Evolutionary conservation across 2,797 vertebrate genomes (phyloP).

Genomic region (Hipposideros larvatus): DNA sequence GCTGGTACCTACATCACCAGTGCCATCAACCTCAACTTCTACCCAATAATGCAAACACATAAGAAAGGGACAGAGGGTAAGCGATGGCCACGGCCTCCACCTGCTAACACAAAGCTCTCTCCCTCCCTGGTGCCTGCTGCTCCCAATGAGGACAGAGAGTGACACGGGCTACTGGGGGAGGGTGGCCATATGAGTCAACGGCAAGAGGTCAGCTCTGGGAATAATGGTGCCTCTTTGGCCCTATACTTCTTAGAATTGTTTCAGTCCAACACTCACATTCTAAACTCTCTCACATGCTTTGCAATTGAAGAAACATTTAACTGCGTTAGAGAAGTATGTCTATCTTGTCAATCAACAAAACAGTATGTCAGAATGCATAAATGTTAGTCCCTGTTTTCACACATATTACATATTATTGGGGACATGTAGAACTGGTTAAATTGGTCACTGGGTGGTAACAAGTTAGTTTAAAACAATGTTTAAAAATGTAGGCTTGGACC

Average conservation of each 20-base stretch:
- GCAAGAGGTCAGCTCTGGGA: neutral
- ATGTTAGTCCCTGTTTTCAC: neutral
- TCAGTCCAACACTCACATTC: neutral
- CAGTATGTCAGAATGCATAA: neutral
- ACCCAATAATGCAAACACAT: neutral
- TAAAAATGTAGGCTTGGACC: neutral
- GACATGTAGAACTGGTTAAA: neutral
- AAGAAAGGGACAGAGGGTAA: neutral
- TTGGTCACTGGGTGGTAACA: neutral
- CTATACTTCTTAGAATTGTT: neutral
- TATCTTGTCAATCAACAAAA: neutral
- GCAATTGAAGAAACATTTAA: neutral
- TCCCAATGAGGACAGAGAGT: neutral
- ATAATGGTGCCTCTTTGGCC: neutral
- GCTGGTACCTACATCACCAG: neutral
- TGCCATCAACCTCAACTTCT: neutral
- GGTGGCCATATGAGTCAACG: neutral
- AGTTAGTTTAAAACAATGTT: neutral
- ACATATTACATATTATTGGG: neutral
- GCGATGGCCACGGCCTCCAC: neutral
- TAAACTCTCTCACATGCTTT: neutral
- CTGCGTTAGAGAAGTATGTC: neutral
- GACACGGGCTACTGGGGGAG: accelerated
- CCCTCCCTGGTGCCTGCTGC: neutral
- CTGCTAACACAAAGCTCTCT: neutral